Evolutionary conservation across 1,140 invertebrate species (phyloP).

Genomic region (Ceratina japonica): DNA sequence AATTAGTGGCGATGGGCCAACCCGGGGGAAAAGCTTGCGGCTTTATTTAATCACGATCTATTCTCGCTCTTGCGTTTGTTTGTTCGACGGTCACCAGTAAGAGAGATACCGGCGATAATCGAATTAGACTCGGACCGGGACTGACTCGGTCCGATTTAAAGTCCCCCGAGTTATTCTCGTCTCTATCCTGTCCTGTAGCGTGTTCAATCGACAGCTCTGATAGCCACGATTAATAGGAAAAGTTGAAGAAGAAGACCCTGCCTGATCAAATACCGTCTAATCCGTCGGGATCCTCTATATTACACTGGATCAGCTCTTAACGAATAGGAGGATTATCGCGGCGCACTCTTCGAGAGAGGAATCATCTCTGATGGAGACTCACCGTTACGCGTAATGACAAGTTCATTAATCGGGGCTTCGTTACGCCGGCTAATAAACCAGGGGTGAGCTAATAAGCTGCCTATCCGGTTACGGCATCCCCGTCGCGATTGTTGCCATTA

Average conservation of each 20-base stretch:
- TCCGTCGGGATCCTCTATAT: neutral
- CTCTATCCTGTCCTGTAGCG: neutral
- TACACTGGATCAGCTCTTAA: neutral
- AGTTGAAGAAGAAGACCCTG: neutral
- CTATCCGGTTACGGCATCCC: too few relatives aligned
- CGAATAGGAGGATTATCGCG: conserved; percentile 6
- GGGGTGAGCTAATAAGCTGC: neutral
- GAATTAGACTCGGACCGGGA: too few relatives aligned
- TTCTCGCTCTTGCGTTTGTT: neutral
- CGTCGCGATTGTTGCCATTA: conserved; percentile 9
- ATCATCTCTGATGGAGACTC: neutral
- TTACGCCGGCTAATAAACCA: neutral
- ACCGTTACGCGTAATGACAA: neutral
- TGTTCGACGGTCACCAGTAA: neutral
- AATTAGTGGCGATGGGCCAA: neutral
- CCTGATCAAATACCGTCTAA: neutral
- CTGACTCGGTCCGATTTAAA: too few relatives aligned
- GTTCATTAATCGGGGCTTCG: neutral
- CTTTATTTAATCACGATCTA: neutral
- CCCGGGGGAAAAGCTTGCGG: neutral
- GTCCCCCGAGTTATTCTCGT: too few relatives aligned
- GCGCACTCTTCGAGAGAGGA: neutral
- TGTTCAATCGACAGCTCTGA: too few relatives aligned
- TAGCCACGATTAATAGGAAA: neutral
- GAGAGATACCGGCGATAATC: too few relatives aligned